Conservation (phyloP, 2,113 vertebrate species). For the Chaetorhynchus papuensis region DNA sequence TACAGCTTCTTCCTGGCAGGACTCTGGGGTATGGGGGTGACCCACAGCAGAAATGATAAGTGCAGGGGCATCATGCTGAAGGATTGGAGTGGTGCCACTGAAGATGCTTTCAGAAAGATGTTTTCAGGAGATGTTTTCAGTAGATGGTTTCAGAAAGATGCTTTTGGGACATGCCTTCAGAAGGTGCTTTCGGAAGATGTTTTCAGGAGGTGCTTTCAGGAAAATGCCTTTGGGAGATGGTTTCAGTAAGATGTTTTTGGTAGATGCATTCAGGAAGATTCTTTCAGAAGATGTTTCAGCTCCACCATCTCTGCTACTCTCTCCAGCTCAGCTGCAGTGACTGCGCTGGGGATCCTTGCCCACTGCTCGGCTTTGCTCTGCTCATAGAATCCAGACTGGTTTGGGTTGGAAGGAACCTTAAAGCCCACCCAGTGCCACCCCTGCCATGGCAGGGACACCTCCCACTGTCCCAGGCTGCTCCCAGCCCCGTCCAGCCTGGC, state of each 20-base stretch:
- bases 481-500: background rate
- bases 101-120: background rate
- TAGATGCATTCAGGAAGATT: background rate
- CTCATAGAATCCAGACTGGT: background rate
- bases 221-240: background rate
- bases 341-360: constrained; percentile 17
- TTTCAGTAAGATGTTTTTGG: background rate
- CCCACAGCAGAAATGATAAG: background rate
- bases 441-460: background rate
- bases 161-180: background rate
- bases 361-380: constrained; percentile 1
- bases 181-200: background rate
- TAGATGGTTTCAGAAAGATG: background rate
- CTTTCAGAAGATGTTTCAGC: background rate
- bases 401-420: background rate
- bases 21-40: background rate
- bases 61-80: too few relatives aligned
- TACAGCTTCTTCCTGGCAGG: background rate
- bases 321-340: background rate
- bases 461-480: fast-evolving
- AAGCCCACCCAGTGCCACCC: background rate
- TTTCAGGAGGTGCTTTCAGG: background rate
- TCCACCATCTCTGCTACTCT: background rate
- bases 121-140: background rate
- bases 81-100: background rate